Evolutionary conservation across 1,140 invertebrate species (phyloP).

Genomic region (Drosophila pseudoananassae): DNA sequence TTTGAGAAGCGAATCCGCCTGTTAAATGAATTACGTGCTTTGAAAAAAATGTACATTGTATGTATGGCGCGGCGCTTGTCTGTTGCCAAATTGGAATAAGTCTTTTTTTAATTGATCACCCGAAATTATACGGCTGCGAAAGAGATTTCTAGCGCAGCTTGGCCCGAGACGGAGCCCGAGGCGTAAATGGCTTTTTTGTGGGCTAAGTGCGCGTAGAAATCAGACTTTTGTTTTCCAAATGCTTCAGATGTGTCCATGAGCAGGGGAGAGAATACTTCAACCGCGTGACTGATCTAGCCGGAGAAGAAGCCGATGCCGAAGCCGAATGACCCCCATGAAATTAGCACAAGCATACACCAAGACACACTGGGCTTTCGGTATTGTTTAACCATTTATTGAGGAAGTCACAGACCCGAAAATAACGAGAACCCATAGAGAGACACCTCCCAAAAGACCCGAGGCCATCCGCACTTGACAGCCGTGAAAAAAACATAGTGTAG

Average conservation of each 20-base stretch:
- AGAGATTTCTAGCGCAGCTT: slow-evolving; percentile 25
- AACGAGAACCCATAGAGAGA: slow-evolving; percentile 21
- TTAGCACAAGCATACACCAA: slow-evolving; percentile 28
- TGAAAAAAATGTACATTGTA: slow-evolving; percentile 23
- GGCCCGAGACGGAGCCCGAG: slow-evolving; percentile 4
- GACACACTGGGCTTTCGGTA: slow-evolving; percentile 5
- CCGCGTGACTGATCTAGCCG: slow-evolving; percentile 42
- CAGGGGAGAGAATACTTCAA: slow-evolving; percentile 33
- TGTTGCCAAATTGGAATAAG: slow-evolving; percentile 33
- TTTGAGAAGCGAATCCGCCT: slow-evolving; percentile 12
- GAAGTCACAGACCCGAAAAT: slow-evolving; percentile 37
- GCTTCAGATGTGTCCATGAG: slow-evolving; percentile 31
- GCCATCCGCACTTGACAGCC: slow-evolving; percentile 46
- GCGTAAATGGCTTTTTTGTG: slow-evolving; percentile 35
- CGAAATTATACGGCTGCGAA: slow-evolving; percentile 24
- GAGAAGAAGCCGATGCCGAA: slow-evolving; percentile 1
- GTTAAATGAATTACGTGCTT: slow-evolving; percentile 44
- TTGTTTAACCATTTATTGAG: slow-evolving; percentile 42
- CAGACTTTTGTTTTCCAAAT: slow-evolving; percentile 14
- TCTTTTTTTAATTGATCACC: slow-evolving; percentile 52
- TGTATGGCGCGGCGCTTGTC: slow-evolving; percentile 17
- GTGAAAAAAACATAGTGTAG: slow-evolving; percentile 32
- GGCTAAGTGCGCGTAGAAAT: slow-evolving; percentile 43
- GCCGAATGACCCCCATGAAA: slow-evolving; percentile 44
- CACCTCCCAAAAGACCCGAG: slow-evolving; percentile 11